A percentile compares a stretch with the other conserved stretches of the same genome.
These are phyloP conservation scores for Pocota personata DNA, from an alignment of 2,888 invertebrate genomes.

Conservation along the genomic window DNA sequence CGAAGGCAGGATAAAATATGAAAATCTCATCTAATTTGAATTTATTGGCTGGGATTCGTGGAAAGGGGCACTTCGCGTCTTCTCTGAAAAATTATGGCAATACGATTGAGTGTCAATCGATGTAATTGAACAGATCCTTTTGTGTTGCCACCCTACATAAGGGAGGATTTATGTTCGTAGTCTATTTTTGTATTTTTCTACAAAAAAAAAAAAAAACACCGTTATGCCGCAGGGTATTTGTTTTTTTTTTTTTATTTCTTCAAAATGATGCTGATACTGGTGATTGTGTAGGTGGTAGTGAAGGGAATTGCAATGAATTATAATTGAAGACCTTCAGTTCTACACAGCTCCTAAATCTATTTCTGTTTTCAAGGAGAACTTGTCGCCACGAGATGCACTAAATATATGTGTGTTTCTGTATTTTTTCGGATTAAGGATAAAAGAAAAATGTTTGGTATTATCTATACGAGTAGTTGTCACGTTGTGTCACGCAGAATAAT, in stretches of 20 bases:
- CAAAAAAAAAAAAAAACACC: too few relatives aligned
- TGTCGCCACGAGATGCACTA: not conserved
- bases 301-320: slow-evolving; percentile 31
- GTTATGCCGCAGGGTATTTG: not conserved
- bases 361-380: slow-evolving; percentile 16
- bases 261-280: not conserved
- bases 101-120: slow-evolving; percentile 38
- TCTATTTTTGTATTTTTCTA: not conserved
- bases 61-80: not conserved
- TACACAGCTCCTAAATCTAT: slow-evolving; percentile 28
- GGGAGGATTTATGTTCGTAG: not conserved
- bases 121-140: slow-evolving; percentile 16
- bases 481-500: too few relatives aligned
- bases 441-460: too few relatives aligned
- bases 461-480: not conserved
- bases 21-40: slow-evolving; percentile 51
- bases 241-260: not conserved
- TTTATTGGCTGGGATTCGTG: slow-evolving; percentile 3
- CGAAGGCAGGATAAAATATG: slow-evolving; percentile 23
- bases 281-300: not conserved
- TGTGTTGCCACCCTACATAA: not conserved
- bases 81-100: slow-evolving; percentile 9
- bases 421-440: not conserved
- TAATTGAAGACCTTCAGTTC: slow-evolving; percentile 21
- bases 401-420: not conserved